A percentile compares a stretch with the other conserved stretches of the same genome.
phyloP scores from a whole-genome alignment of 1,140 invertebrate species.

The Gonioctena quinquepunctata region DNA sequence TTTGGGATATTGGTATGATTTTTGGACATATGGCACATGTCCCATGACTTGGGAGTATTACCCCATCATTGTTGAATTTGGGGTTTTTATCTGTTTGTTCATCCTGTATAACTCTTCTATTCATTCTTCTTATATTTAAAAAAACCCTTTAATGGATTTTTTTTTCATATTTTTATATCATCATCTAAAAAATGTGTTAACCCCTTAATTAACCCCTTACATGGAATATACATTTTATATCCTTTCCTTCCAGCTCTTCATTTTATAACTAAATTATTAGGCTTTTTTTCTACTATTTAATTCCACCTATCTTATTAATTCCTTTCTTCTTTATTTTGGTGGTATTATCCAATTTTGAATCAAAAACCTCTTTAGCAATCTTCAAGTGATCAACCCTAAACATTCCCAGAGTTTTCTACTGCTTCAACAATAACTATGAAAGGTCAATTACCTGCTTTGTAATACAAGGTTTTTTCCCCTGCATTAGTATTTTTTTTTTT shows the following conservation, averaged over 20 bases:
- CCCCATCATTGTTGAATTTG: no score
- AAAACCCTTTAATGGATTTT: no score
- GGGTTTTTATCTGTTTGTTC: no score
- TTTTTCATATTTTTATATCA: no score
- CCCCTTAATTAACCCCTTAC: no score
- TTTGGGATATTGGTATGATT: not conserved
- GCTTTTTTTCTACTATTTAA: not conserved
- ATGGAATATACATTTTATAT: no score
- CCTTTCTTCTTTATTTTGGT: not conserved
- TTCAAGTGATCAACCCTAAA: not conserved
- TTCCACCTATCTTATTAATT: not conserved
- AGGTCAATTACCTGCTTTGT: not conserved
- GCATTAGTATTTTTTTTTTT: not conserved
- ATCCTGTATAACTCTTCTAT: no score
- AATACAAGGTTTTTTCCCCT: not conserved
- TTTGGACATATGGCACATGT: not conserved
- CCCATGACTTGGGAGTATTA: no score
- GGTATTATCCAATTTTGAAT: not conserved
- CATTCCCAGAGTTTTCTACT: not conserved
- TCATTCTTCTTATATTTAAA: no score
- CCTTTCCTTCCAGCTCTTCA: not conserved
- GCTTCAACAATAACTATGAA: not conserved
- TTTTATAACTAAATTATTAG: not conserved
- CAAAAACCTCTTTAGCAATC: not conserved
- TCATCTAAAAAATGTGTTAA: no score